Percentiles rank a stretch among this genome's conserved stretches.
Evolutionary conservation across 2,113 vertebrate genomes (phyloP).

Genomic region (Petromus typicus): DNA sequence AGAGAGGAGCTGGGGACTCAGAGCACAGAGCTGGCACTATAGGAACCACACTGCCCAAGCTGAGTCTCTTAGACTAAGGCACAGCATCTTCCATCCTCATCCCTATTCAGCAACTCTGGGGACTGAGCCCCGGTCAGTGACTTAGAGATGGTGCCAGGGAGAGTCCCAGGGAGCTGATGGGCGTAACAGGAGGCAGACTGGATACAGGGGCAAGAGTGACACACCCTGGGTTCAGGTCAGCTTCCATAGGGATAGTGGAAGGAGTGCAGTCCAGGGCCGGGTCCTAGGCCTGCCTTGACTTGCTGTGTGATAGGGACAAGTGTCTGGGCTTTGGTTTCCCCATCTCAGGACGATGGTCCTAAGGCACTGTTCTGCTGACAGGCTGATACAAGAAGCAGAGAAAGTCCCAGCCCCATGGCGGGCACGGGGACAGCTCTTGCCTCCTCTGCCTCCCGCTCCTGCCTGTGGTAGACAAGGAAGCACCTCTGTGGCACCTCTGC

Average conservation of each 20-base stretch:
- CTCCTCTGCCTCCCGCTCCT: background rate
- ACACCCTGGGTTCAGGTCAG: background rate
- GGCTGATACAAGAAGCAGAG: background rate
- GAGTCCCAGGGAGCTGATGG: background rate
- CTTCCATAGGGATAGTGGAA: background rate
- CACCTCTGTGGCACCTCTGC: background rate
- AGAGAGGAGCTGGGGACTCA: background rate
- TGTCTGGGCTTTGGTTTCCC: background rate
- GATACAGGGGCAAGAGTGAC: background rate
- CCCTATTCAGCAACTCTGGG: background rate
- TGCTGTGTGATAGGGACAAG: background rate
- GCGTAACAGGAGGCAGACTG: background rate
- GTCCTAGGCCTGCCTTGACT: background rate
- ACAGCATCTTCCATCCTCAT: background rate
- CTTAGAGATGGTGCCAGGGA: background rate
- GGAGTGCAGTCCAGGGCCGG: too few relatives aligned
- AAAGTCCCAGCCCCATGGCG: background rate
- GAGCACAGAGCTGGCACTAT: background rate
- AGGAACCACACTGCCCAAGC: background rate
- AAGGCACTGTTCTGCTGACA: background rate
- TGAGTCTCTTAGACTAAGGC: background rate
- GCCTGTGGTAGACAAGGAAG: background rate
- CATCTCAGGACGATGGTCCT: background rate
- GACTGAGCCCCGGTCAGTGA: background rate
- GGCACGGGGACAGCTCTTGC: background rate